Evolutionary conservation across 1,140 invertebrate genomes (phyloP), one percentile per base, ranked within the genome.

Genomic region (Lethocerus indicus): DNA sequence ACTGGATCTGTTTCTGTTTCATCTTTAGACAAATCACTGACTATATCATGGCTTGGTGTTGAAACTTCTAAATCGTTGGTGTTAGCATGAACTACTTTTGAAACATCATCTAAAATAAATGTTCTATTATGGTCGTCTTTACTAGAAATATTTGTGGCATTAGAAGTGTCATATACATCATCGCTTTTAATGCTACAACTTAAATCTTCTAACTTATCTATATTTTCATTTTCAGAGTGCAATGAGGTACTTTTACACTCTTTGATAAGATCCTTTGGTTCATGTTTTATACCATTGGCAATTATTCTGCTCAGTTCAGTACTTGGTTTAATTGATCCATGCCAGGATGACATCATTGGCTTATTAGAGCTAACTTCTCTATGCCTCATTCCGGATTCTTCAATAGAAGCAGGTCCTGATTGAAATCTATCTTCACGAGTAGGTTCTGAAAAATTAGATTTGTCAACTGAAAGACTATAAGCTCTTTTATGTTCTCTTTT

Each of bases 401-500:
- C 50, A 29, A 52, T 55, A 9, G 54, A 55, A 21, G 54, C 32
- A 29, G 54, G 54, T 4, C 54, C 54, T 26, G 54, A 55, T 18
- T 47, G 28, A 41, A 40, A 43, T 14, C 32, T 53, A 35, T 54
- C 50, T 42, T 51, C 45, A 25, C 35, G 23, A 29, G 36, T 44
- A 12, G 41, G 47, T 28, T 50, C 49, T n/a, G n/a, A n/a, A n/a
- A n/a, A n/a, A 23, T 51, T 51, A 32, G 53, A 49, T 51, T 57
- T 64, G 52, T 73, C 71, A 2, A 70, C 67, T 0, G 71, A 71
- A 1, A 75, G 54, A 57, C 73, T 75, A 14, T 71, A 70, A 2
- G 74, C 71, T n/a, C 74, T 65, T 58, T 74, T 75, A 53, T 74
- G 72, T 16, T 71, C 68, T 26, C 63, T 66, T 4, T 60, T 53